Conservation (phyloP, 2,797 vertebrate genomes). For the Gastrophryne carolinensis region DNA sequence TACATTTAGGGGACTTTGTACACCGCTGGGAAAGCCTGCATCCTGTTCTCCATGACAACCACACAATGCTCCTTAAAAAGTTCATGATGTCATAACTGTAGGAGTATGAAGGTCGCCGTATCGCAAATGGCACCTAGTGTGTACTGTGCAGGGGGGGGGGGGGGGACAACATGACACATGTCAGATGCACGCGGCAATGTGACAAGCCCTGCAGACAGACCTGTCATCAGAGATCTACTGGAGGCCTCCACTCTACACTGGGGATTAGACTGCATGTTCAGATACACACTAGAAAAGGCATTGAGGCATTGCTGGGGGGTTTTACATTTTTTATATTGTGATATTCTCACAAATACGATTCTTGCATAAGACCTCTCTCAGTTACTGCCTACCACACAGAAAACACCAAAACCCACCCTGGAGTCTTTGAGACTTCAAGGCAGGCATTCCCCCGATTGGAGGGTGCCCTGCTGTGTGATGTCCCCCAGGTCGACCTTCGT, state of each 20-base stretch:
- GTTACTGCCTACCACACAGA: too few relatives aligned
- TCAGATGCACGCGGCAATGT: background rate
- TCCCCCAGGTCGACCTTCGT: too few relatives aligned
- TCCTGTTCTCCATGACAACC: constrained; percentile 9
- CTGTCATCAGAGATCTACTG: background rate
- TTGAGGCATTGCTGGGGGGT: too few relatives aligned
- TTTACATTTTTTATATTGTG: too few relatives aligned
- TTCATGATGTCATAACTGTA: constrained; percentile 23
- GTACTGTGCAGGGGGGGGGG: background rate
- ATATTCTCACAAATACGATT: too few relatives aligned
- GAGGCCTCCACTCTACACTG: background rate
- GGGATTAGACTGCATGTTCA: background rate
- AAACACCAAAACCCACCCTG: too few relatives aligned
- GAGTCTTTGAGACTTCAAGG: too few relatives aligned
- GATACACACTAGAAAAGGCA: background rate
- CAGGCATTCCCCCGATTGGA: too few relatives aligned
- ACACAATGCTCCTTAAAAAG: constrained; percentile 1
- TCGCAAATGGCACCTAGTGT: constrained; percentile 9
- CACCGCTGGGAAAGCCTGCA: background rate
- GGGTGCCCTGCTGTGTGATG: too few relatives aligned
- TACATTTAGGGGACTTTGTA: constrained; percentile 11
- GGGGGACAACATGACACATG: constrained; percentile 1
- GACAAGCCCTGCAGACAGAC: background rate
- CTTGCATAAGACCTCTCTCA: too few relatives aligned
- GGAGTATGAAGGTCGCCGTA: constrained; percentile 26